These are phyloP conservation scores for Dryadula phaetusa DNA, from an alignment of 2,888 invertebrate genomes.

Conservation along the genomic window DNA sequence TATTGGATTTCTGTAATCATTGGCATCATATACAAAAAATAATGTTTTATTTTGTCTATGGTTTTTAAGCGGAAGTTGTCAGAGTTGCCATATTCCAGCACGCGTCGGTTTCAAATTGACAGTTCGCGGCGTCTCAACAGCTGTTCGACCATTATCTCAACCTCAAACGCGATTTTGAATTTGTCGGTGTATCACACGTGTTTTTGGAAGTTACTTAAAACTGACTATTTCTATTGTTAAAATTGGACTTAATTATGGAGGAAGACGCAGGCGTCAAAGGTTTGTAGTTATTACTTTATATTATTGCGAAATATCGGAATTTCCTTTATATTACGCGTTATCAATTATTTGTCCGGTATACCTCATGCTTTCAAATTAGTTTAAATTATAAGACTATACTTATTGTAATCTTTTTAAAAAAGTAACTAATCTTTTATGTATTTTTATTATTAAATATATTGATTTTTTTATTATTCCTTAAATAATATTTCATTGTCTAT, in stretches of 20 bases:
- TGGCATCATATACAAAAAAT: no score
- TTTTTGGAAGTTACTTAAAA: slow-evolving; percentile 51
- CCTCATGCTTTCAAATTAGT: slow-evolving; percentile 25
- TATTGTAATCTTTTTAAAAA: not conserved
- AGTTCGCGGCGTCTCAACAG: slow-evolving; percentile 77
- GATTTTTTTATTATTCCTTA: not conserved
- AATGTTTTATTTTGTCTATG: slow-evolving; percentile 24
- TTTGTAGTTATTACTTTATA: slow-evolving; percentile 49
- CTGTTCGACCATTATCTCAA: slow-evolving; percentile 68
- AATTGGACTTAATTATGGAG: slow-evolving; percentile 60
- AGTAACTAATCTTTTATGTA: not conserved
- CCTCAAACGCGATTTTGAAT: slow-evolving; percentile 61
- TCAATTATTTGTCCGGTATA: slow-evolving; percentile 29
- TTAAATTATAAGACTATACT: not conserved
- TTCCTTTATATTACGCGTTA: slow-evolving; percentile 44
- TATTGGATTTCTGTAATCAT: no score
- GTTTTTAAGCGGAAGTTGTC: slow-evolving; percentile 39
- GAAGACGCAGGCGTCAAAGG: slow-evolving; percentile 68
- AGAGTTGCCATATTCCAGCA: slow-evolving; percentile 56
- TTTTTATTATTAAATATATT: no score
- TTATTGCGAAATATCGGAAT: slow-evolving; percentile 31
- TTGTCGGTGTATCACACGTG: slow-evolving; percentile 66
- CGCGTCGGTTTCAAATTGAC: slow-evolving; percentile 72
- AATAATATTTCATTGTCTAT: not conserved
- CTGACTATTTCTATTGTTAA: slow-evolving; percentile 45